Conservation (phyloP, 2,888 invertebrate genomes). For the Cataglyphis cursor region DNA sequence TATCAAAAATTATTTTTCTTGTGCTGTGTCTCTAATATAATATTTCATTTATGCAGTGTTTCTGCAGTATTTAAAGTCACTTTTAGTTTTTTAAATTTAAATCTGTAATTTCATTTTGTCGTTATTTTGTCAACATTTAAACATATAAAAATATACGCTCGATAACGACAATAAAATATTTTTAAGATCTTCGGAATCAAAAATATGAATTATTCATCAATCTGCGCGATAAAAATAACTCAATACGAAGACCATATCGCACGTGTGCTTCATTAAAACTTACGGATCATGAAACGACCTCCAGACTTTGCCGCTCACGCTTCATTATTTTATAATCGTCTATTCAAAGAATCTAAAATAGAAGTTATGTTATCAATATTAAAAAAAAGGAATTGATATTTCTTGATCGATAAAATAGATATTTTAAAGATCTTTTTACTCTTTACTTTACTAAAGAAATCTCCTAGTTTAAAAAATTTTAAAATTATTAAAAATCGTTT, state of each 20-base stretch:
- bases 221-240: constrained; percentile 33
- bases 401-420: constrained; percentile 22
- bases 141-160: background rate
- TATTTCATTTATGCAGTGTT: too few relatives aligned
- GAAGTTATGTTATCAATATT: background rate
- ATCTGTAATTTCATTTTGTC: background rate
- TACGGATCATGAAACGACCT: constrained; percentile 49
- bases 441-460: background rate
- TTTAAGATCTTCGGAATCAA: constrained; percentile 31
- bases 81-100: background rate
- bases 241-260: constrained; percentile 27
- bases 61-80: background rate
- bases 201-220: constrained; percentile 46
- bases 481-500: background rate
- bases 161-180: constrained; percentile 33
- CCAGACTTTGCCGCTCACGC: constrained; percentile 34
- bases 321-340: constrained; percentile 33
- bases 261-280: constrained; percentile 55
- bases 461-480: background rate
- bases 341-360: constrained; percentile 24
- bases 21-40: too few relatives aligned
- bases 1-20: background rate
- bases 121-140: background rate
- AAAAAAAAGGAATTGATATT: background rate
- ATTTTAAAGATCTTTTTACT: background rate